These are phyloP conservation scores for Urocolius indicus DNA, from an alignment of 2,113 vertebrate genomes.

Conservation along the genomic window DNA sequence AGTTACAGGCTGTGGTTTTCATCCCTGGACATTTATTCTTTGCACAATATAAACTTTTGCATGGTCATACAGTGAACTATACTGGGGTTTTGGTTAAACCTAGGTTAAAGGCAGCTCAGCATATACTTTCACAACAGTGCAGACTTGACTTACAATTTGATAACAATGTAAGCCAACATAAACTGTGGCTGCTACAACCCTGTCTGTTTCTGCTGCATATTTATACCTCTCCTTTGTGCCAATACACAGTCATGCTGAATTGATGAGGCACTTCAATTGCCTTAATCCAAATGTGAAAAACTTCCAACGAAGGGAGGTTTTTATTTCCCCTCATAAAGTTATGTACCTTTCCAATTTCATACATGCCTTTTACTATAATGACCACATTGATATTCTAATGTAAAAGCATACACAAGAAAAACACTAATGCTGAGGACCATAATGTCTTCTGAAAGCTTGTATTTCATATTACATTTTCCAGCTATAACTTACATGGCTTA, in stretches of 20 bases:
- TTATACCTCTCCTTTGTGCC: background rate
- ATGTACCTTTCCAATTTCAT: background rate
- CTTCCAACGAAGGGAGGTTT: background rate
- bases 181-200: background rate
- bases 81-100: background rate
- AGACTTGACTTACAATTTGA: background rate
- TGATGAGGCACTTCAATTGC: background rate
- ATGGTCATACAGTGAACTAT: background rate
- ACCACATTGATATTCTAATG: background rate
- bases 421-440: background rate
- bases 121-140: background rate
- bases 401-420: background rate
- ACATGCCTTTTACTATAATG: background rate
- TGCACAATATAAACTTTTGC: background rate
- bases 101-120: background rate
- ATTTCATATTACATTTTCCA: background rate
- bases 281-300: background rate
- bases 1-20: background rate
- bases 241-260: background rate
- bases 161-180: background rate
- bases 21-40: background rate
- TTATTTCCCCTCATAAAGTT: slow-evolving; percentile 6
- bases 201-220: background rate
- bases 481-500: background rate
- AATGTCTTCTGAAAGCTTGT: background rate